Conservation (phyloP, 2,888 invertebrate species). For the Pristionchus japonicus region DNA sequence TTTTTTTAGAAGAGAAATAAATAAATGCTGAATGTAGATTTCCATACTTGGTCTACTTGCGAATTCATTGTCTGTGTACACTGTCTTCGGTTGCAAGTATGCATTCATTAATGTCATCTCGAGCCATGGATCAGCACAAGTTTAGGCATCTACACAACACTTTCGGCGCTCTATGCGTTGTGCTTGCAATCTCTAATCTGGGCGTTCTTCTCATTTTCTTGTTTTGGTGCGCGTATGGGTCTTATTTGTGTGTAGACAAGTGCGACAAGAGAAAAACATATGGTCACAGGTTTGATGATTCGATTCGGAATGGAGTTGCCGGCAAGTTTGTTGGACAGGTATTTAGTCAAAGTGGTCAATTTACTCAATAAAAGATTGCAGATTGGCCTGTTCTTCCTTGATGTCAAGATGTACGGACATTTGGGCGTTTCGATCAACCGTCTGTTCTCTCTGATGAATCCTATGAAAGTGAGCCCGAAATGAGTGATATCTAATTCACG, state of each 20-base stretch:
- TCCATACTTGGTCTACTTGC: neutral
- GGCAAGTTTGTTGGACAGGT: neutral
- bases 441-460: neutral
- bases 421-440: neutral
- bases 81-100: neutral
- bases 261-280: neutral
- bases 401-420: neutral
- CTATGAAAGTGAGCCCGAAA: no score
- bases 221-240: neutral
- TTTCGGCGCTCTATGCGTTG: neutral
- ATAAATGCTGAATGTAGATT: neutral
- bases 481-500: no score
- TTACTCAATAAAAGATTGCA: neutral
- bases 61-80: neutral
- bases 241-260: neutral
- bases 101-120: no score
- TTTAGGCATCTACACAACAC: neutral
- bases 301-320: neutral
- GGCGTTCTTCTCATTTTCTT: neutral
- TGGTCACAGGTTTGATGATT: neutral
- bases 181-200: neutral
- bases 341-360: neutral
- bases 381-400: neutral
- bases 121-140: no score
- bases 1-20: neutral